Percentiles rank a stretch among this genome's conserved stretches.
phyloP scores from a whole-genome alignment of 2,797 vertebrate genomes.

The Poecilia gillii region DNA sequence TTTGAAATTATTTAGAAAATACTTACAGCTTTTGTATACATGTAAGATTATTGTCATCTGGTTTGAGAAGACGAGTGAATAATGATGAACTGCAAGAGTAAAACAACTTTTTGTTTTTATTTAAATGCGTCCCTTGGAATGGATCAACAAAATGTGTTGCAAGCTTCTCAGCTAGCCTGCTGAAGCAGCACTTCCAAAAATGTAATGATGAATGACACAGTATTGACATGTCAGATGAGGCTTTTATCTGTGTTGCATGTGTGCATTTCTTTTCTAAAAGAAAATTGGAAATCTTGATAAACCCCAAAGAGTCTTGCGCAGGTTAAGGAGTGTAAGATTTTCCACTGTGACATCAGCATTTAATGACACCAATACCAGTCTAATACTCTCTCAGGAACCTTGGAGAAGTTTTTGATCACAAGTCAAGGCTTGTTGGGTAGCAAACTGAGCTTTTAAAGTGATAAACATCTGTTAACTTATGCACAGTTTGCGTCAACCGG shows the following conservation, averaged over 20 bases:
- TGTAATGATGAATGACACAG: slow-evolving; percentile 10
- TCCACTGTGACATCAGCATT: slow-evolving; percentile 55
- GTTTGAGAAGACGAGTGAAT: slow-evolving; percentile 3
- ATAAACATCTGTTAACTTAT: slow-evolving; percentile 38
- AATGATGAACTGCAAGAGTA: neutral
- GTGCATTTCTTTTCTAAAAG: slow-evolving; percentile 53
- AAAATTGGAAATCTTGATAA: slow-evolving; percentile 45
- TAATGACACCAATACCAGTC: slow-evolving; percentile 52
- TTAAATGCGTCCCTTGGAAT: slow-evolving; percentile 17
- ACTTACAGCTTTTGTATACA: neutral
- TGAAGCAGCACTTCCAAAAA: slow-evolving; percentile 2
- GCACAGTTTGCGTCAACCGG: slow-evolving; percentile 29
- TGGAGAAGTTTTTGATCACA: slow-evolving; percentile 55
- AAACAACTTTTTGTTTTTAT: neutral
- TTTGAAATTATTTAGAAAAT: no score
- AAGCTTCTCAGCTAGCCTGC: slow-evolving; percentile 5
- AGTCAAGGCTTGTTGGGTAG: slow-evolving; percentile 45
- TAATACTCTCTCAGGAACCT: slow-evolving; percentile 39
- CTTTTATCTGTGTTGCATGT: slow-evolving; percentile 8
- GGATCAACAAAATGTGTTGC: slow-evolving; percentile 3
- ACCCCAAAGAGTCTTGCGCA: slow-evolving; percentile 31
- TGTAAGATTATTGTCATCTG: neutral
- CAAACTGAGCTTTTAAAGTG: slow-evolving; percentile 31
- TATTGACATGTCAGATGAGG: slow-evolving; percentile 10
- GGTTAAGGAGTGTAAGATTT: slow-evolving; percentile 33